Evolutionary conservation across 2,113 vertebrate species (phyloP).

Genomic region (Gymnorhina tibicen): DNA sequence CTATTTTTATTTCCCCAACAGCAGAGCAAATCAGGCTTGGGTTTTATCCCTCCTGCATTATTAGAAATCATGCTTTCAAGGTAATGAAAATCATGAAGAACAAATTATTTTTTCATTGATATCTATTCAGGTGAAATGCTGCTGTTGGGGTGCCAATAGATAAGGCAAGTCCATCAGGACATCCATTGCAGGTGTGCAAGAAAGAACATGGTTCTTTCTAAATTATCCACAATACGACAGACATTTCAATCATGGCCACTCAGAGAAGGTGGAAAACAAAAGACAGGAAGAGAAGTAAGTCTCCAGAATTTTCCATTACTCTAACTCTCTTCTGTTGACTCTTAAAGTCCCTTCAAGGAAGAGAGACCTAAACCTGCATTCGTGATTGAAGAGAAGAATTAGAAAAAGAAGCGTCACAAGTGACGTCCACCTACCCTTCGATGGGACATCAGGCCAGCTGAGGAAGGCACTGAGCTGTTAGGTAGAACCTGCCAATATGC

Average conservation of each 20-base stretch:
- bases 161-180: neutral
- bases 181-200: neutral
- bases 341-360: neutral
- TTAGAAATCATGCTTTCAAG: neutral
- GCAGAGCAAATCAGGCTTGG: neutral
- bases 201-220: neutral
- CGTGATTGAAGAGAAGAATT: neutral
- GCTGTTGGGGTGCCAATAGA: neutral
- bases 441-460: neutral
- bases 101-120: neutral
- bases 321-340: neutral
- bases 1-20: neutral
- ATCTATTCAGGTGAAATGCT: neutral
- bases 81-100: neutral
- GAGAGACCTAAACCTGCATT: neutral
- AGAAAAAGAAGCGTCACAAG: neutral
- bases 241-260: neutral
- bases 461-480: neutral
- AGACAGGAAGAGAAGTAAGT: neutral
- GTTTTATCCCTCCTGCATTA: neutral
- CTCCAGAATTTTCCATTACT: neutral
- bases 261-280: neutral
- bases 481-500: fast-evolving
- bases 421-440: neutral
- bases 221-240: neutral